Conservation (phyloP, 2,888 invertebrate genomes). For the Anaspis maculata region DNA sequence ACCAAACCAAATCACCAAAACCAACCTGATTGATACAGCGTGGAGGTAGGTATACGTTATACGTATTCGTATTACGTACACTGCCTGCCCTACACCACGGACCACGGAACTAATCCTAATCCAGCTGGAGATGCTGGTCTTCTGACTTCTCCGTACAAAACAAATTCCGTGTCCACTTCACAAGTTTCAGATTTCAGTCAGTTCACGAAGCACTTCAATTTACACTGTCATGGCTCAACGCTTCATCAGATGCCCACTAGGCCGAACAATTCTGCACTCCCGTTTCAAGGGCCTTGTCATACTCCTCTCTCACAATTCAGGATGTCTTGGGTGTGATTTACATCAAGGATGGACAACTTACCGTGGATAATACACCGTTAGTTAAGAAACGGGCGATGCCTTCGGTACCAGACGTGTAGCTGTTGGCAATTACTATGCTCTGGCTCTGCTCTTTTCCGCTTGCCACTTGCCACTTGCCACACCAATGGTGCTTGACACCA, state of each 20-base stretch:
- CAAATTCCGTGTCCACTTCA: too few species aligned
- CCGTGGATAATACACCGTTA: conserved; percentile 28
- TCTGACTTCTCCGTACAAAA: too few species aligned
- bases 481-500: too few species aligned
- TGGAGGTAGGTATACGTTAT: too few species aligned
- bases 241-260: conserved; percentile 25
- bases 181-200: not conserved
- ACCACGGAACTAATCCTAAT: too few species aligned
- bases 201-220: conserved; percentile 36
- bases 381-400: conserved; percentile 28
- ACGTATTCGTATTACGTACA: too few species aligned
- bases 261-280: conserved; percentile 29
- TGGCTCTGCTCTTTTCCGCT: conserved; percentile 9
- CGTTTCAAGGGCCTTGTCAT: conserved; percentile 23
- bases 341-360: conserved; percentile 32
- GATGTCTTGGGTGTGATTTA: conserved; percentile 27
- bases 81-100: too few species aligned
- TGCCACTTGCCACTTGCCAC: conserved; percentile 14
- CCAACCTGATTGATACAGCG: too few species aligned
- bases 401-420: conserved; percentile 20
- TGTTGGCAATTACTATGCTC: conserved; percentile 17
- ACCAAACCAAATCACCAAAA: conserved; percentile 17
- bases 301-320: conserved; percentile 20
- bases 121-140: too few species aligned
- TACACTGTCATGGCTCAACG: conserved; percentile 41